phyloP scores from a whole-genome alignment of 2,888 invertebrate species.

The Zelleria hepariella region DNA sequence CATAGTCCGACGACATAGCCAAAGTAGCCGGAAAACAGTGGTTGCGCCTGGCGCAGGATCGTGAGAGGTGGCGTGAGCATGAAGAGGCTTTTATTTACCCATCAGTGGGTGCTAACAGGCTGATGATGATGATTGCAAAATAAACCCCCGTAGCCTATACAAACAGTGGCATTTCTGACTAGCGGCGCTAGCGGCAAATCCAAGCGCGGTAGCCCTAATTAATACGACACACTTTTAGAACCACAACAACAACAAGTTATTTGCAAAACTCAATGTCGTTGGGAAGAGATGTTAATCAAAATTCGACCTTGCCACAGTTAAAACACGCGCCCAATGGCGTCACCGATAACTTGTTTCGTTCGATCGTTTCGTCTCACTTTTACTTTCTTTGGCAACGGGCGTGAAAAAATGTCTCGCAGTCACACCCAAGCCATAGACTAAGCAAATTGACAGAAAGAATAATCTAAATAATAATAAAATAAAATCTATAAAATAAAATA shows the following conservation, averaged over 20 bases:
- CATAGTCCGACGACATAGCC: no score
- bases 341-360: not conserved
- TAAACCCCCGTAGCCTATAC: no score
- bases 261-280: not conserved
- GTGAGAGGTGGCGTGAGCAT: no score
- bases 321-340: not conserved
- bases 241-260: not conserved
- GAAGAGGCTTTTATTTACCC: no score
- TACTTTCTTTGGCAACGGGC: not conserved
- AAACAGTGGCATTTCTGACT: no score
- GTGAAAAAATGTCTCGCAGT: not conserved
- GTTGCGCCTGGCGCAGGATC: no score
- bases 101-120: no score
- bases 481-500: not conserved
- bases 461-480: not conserved
- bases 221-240: no score
- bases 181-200: no score
- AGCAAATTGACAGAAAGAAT: not conserved
- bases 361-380: not conserved
- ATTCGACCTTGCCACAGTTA: not conserved
- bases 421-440: not conserved
- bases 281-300: not conserved
- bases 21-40: no score
- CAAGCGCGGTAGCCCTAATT: no score
- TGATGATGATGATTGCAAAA: no score